These are phyloP conservation scores for Adineta ricciae DNA, from an alignment of 2,888 invertebrate genomes.

Conservation along the genomic window DNA sequence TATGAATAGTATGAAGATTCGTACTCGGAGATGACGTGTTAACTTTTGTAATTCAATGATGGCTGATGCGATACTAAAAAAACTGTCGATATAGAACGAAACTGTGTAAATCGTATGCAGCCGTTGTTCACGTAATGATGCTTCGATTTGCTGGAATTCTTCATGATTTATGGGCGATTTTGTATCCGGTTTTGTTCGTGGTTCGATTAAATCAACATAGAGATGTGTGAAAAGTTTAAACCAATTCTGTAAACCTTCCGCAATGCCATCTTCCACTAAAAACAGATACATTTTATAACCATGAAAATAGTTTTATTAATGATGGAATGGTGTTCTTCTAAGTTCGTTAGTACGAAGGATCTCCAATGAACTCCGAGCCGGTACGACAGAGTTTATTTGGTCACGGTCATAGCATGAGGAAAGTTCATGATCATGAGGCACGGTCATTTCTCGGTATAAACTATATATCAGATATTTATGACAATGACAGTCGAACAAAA, in stretches of 20 bases:
- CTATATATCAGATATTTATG: too few relatives aligned
- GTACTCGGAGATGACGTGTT: background rate
- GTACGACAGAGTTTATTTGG: too few relatives aligned
- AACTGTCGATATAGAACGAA: background rate
- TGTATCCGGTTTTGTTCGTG: background rate
- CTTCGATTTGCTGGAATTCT: background rate
- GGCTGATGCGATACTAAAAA: slow-evolving; percentile 15
- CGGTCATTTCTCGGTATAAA: too few relatives aligned
- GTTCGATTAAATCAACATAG: background rate
- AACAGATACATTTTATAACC: background rate
- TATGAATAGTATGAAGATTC: too few relatives aligned
- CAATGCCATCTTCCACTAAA: slow-evolving; percentile 14
- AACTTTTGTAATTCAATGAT: slow-evolving; percentile 8
- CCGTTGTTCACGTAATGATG: background rate
- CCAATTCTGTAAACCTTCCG: slow-evolving; percentile 4
- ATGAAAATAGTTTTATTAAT: too few relatives aligned
- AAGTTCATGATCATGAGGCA: too few relatives aligned
- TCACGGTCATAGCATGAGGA: too few relatives aligned
- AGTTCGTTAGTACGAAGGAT: too few relatives aligned
- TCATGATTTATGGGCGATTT: background rate
- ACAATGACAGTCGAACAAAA: too few relatives aligned
- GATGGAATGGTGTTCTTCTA: background rate
- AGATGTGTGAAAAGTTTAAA: background rate
- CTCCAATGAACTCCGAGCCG: too few relatives aligned
- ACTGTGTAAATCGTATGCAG: background rate